phyloP scores from a whole-genome alignment of 1,140 invertebrate species.

The Drosophila dunni region DNA sequence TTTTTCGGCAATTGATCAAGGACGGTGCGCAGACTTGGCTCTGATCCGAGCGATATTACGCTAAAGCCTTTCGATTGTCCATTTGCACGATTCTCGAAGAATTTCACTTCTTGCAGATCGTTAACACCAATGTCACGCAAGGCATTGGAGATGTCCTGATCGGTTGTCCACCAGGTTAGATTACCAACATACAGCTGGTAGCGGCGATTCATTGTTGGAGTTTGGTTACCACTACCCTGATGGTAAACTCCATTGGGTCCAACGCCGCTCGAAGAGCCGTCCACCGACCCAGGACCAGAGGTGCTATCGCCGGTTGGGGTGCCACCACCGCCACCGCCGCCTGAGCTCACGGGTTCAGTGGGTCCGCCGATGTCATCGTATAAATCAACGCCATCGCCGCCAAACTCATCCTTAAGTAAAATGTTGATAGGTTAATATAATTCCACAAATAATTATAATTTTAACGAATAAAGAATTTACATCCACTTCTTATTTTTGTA shows the following conservation, averaged over 20 bases:
- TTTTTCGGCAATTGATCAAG: slow-evolving; percentile 97
- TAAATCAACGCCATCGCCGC: slow-evolving; percentile 94
- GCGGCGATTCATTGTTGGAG: slow-evolving; percentile 90
- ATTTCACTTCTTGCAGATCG: slow-evolving; percentile 99
- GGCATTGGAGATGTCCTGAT: slow-evolving; percentile 96
- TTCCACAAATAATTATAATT: background rate
- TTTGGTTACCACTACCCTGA: slow-evolving; percentile 89
- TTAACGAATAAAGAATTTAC: no score
- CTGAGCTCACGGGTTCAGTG: slow-evolving; percentile 85
- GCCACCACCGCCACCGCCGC: slow-evolving; percentile 85
- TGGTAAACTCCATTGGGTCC: slow-evolving; percentile 88
- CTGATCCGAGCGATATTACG: slow-evolving; percentile 95
- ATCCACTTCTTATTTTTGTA: no score
- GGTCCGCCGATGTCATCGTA: slow-evolving; percentile 97
- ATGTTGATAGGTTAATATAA: background rate
- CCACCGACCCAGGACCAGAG: slow-evolving; percentile 60
- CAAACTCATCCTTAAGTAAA: slow-evolving; percentile 90
- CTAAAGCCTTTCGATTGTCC: slow-evolving; percentile 99
- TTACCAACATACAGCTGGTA: slow-evolving; percentile 98
- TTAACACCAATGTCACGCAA: slow-evolving; percentile 94
- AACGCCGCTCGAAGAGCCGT: slow-evolving; percentile 49
- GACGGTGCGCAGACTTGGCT: slow-evolving; percentile 94
- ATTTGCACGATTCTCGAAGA: slow-evolving; percentile 99
- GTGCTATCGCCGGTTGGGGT: slow-evolving; percentile 73
- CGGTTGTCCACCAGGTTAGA: slow-evolving; percentile 98